Evolutionary conservation across 2,797 vertebrate genomes (phyloP).

Genomic region (Tenualosa ilisha): DNA sequence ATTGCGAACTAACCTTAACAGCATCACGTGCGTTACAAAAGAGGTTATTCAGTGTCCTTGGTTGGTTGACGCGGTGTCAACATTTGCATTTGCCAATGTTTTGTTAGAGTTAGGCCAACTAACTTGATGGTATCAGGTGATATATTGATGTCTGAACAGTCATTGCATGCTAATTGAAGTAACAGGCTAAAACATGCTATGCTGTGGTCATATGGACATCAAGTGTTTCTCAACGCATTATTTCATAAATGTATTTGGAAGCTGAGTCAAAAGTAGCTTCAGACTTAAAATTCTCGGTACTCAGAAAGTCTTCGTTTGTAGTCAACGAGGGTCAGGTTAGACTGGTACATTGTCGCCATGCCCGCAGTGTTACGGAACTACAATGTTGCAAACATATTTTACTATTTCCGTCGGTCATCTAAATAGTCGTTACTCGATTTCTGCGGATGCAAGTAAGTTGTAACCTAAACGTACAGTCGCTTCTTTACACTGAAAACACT

Average conservation of each 20-base stretch:
- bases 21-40: slow-evolving; percentile 20
- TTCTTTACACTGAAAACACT: no score
- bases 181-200: no score
- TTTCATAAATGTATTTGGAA: no score
- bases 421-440: no score
- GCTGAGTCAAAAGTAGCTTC: no score
- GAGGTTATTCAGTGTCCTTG: neutral
- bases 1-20: neutral
- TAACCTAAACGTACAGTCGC: no score
- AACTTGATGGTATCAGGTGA: no score
- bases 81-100: neutral
- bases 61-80: neutral
- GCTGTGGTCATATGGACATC: neutral
- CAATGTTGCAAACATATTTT: no score
- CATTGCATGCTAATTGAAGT: neutral
- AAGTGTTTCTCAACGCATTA: neutral
- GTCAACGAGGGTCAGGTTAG: no score
- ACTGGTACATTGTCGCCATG: neutral
- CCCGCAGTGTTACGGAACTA: neutral
- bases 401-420: no score
- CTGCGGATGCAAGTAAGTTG: neutral
- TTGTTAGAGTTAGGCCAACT: neutral
- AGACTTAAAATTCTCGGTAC: no score
- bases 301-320: no score
- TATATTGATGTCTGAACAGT: neutral